A percentile compares a stretch with the other conserved stretches of the same genome.
Conservation (phyloP, 2,113 vertebrate species). For the Potamarius usumacintae region DNA sequence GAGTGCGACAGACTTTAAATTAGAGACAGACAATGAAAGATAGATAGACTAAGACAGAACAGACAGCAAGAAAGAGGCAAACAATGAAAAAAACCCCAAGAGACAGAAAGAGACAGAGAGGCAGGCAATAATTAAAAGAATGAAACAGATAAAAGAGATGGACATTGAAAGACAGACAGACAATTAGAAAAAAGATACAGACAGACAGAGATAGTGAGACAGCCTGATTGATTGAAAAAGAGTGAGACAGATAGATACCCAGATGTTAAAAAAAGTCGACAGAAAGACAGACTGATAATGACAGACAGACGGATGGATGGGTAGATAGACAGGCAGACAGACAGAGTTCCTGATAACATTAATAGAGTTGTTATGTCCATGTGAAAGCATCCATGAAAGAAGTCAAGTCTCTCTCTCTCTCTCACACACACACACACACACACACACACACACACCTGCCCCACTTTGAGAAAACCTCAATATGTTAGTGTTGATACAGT, state of each 20-base stretch:
- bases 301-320: not conserved
- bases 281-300: not conserved
- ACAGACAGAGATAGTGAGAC: not conserved
- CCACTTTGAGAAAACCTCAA: slow-evolving; percentile 50
- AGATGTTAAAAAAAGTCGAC: not conserved
- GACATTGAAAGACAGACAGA: not conserved
- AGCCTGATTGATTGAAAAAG: not conserved
- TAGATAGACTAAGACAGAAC: too few species aligned
- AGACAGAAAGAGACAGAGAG: not conserved
- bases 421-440: not conserved
- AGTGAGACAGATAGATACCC: not conserved
- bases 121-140: too few species aligned
- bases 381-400: not conserved
- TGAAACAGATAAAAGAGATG: not conserved
- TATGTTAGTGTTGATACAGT: slow-evolving; percentile 41
- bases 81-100: not conserved
- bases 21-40: not conserved
- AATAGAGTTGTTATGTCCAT: too few species aligned
- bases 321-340: not conserved
- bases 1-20: too few species aligned
- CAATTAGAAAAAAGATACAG: not conserved
- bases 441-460: slow-evolving; percentile 36
- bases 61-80: not conserved
- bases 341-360: not conserved
- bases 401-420: not conserved